Base-by-base conservation (phyloP, 1,140 invertebrate species). In the Calephelis nemesis region DNA sequence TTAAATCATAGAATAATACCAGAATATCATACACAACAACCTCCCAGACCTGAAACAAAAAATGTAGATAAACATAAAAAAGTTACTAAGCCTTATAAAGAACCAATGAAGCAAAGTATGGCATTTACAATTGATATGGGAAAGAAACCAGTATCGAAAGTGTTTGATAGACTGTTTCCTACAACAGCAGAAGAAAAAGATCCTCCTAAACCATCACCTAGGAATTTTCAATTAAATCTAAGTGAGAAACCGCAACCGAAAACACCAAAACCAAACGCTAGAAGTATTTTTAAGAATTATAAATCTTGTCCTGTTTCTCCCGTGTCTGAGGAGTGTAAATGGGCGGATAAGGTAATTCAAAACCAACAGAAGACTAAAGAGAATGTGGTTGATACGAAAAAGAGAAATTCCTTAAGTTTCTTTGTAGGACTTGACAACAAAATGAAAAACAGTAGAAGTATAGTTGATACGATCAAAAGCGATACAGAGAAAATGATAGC, bases 251-350 rank as follows among this genome's bases (percentile, higher is more conserved):
- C 84, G 12, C 78, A 85, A 72, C 78, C 77, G 1, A 87, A 86
- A 70, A 74, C 72, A 1, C 78, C 82, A 0, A 90, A 91, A 74
- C 84, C 89, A 1, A 92, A 92, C 52, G 89, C 92, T n/a, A 90
- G 93, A 7, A 94, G 93, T 75, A 94, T 94, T 52, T 92, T 95
- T 66, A 95, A 95, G 71, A 93, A 95, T 81, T 94, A 95, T 70
- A 95, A 95, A 75, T 95, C 94, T 7, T 93, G 94, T 74, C 94
- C 94, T 0, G 94, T 95, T 0, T 95, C 94, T 4, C 94, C 94
- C 0, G 94, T 95, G 0, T 94, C 93, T 42, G 94, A 95, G 76
- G 94, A 95, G 76, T 93, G 94, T 30, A 94, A 94, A 76, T 94
- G 94, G 92, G 85, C 88, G 5, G 93, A 94, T 75, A 94, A 90